phyloP scores from a whole-genome alignment of 2,888 invertebrate genomes.

The Bruchidius siliquastri region DNA sequence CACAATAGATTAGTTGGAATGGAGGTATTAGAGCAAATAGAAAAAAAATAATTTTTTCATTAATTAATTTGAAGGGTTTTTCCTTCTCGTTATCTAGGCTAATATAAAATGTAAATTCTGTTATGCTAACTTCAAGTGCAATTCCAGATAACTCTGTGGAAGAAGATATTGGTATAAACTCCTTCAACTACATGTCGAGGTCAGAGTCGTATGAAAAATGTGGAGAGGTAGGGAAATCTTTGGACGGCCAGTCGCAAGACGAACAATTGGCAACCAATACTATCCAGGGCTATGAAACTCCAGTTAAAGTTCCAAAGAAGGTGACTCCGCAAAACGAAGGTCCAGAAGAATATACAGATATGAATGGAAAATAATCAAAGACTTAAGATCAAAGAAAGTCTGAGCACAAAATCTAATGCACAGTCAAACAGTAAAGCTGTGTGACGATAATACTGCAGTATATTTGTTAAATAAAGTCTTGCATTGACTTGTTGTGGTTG shows the following conservation, averaged over 20 bases:
- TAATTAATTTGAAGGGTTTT: too few species aligned
- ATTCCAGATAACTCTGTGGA: neutral
- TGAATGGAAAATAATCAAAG: slow-evolving; percentile 26
- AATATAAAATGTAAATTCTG: too few species aligned
- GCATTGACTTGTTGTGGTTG: neutral
- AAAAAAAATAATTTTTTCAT: too few species aligned
- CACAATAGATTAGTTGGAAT: too few species aligned
- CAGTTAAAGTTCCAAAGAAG: slow-evolving; percentile 36
- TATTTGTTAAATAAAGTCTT: too few species aligned
- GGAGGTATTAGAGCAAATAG: too few species aligned
- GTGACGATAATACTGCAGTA: neutral
- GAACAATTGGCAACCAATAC: slow-evolving; percentile 20
- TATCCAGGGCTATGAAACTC: slow-evolving; percentile 41
- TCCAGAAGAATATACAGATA: slow-evolving; percentile 44
- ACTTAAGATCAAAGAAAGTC: neutral
- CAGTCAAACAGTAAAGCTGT: neutral
- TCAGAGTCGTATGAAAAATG: slow-evolving; percentile 38
- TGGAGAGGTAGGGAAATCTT: slow-evolving; percentile 21
- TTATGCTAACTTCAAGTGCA: neutral
- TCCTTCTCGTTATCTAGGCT: too few species aligned
- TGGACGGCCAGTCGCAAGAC: slow-evolving; percentile 32
- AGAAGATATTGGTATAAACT: slow-evolving; percentile 13
- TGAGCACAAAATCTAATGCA: neutral
- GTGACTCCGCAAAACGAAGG: slow-evolving; percentile 40
- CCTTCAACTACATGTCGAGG: slow-evolving; percentile 31